phyloP scores from a whole-genome alignment of 2,888 invertebrate genomes.

The Folsomia candida region DNA sequence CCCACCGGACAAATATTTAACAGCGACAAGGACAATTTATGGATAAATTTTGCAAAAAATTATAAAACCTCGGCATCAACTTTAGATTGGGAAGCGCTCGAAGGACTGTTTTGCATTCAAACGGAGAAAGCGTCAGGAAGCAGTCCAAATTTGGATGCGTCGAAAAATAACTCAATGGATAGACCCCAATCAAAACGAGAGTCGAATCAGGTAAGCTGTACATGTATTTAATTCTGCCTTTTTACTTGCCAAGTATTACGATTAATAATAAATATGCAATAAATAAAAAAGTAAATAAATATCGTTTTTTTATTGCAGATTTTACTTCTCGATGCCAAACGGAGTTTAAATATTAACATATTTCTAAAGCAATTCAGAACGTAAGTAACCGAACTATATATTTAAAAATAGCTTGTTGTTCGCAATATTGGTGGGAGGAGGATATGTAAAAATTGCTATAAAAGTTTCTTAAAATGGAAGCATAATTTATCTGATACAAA shows the following conservation, averaged over 20 bases:
- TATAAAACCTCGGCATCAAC: conserved; percentile 75
- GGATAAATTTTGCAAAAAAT: conserved; percentile 82
- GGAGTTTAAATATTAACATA: conserved; percentile 95
- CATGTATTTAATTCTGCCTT: conserved; percentile 18
- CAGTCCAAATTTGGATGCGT: not conserved
- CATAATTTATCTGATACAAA: not conserved
- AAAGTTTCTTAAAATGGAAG: not conserved
- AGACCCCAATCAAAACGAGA: conserved; percentile 39
- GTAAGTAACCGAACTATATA: conserved; percentile 57
- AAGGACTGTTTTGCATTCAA: conserved; percentile 90
- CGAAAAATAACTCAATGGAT: conserved; percentile 12
- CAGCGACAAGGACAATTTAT: conserved; percentile 85
- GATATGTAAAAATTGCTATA: not conserved
- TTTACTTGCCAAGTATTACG: not conserved
- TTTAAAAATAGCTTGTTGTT: too few relatives aligned
- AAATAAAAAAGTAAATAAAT: conserved; percentile 7
- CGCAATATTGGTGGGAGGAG: too few relatives aligned
- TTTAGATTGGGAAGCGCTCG: conserved; percentile 90
- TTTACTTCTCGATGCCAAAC: conserved; percentile 83
- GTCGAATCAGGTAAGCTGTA: conserved; percentile 42
- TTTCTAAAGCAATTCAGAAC: conserved; percentile 94
- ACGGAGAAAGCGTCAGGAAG: conserved; percentile 50
- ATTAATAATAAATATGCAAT: not conserved
- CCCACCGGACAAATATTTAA: conserved; percentile 69
- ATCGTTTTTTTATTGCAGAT: conserved; percentile 65